phyloP scores from a whole-genome alignment of 30 jellyfish, hydroid and myxozoan species.

The Rhopilema esculentum region DNA sequence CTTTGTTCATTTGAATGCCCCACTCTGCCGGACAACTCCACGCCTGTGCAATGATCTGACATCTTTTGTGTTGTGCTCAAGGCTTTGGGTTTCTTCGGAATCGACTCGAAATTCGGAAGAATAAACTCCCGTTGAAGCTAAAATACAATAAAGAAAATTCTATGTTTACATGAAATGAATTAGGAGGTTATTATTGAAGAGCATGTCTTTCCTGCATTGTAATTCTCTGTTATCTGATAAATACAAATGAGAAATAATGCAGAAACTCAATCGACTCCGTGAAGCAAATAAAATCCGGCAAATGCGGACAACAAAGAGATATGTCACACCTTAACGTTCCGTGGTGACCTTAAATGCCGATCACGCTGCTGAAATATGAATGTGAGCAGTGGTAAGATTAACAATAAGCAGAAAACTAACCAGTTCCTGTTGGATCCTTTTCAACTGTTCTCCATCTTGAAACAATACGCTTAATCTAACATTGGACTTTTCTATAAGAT shows the following conservation, averaged over 20 bases:
- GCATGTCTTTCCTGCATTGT: too few relatives aligned
- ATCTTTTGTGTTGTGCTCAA: neutral
- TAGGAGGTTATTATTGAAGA: too few relatives aligned
- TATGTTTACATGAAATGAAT: neutral
- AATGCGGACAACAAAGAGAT: too few relatives aligned
- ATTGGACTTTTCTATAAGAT: neutral
- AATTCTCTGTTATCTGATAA: too few relatives aligned
- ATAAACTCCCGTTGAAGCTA: neutral
- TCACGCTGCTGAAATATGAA: too few relatives aligned
- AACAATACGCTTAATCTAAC: neutral
- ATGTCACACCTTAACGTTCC: too few relatives aligned
- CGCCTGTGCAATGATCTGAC: neutral
- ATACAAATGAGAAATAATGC: too few relatives aligned
- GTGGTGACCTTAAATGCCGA: too few relatives aligned
- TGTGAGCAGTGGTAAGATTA: neutral
- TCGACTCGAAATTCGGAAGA: neutral
- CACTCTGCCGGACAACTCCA: neutral
- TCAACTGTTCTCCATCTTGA: constrained; percentile 16
- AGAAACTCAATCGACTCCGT: too few relatives aligned
- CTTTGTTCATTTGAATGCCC: neutral
- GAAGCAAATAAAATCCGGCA: too few relatives aligned
- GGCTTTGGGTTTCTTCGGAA: neutral
- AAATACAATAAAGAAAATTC: neutral
- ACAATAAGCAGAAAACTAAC: neutral
- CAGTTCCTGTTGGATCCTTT: constrained; percentile 30